Evolutionary conservation across 1,140 invertebrate species (phyloP).

Genomic region (Zaprionus africanus): DNA sequence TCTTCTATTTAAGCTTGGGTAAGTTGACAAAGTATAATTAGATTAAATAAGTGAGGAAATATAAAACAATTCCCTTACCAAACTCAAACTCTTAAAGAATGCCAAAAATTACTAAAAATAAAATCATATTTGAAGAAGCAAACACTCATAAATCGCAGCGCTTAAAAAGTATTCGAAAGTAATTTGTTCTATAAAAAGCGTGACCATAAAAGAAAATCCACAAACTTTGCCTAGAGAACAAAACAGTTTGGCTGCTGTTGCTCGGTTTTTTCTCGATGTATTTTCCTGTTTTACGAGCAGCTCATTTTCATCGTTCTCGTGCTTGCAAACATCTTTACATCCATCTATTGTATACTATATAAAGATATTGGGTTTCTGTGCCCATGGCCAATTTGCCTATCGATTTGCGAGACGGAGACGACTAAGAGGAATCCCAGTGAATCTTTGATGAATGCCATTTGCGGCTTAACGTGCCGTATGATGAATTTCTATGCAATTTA

Average conservation of each 20-base stretch:
- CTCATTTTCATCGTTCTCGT: constrained; percentile 41
- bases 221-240: constrained; percentile 60
- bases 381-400: constrained; percentile 68
- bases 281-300: constrained; percentile 63
- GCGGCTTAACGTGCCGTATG: constrained; percentile 45
- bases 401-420: constrained; percentile 64
- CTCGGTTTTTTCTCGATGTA: constrained; percentile 44
- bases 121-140: constrained; percentile 52
- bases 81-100: neutral
- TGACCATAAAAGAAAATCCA: constrained; percentile 70
- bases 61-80: too few relatives aligned
- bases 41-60: neutral
- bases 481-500: constrained; percentile 27
- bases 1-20: constrained; percentile 78
- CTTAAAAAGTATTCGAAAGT: constrained; percentile 71
- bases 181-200: constrained; percentile 65
- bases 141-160: constrained; percentile 59
- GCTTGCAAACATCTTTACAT: constrained; percentile 28
- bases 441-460: constrained; percentile 71
- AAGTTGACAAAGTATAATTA: constrained; percentile 35
- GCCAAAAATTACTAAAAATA: constrained; percentile 1
- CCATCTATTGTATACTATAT: constrained; percentile 28
- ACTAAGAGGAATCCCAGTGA: constrained; percentile 32
- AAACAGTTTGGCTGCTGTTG: constrained; percentile 64
- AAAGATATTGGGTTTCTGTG: constrained; percentile 59